A percentile compares a stretch with the other conserved stretches of the same genome.
These are phyloP conservation scores for Arvicanthis niloticus DNA, from an alignment of 2,113 vertebrate species.

Conservation along the genomic window DNA sequence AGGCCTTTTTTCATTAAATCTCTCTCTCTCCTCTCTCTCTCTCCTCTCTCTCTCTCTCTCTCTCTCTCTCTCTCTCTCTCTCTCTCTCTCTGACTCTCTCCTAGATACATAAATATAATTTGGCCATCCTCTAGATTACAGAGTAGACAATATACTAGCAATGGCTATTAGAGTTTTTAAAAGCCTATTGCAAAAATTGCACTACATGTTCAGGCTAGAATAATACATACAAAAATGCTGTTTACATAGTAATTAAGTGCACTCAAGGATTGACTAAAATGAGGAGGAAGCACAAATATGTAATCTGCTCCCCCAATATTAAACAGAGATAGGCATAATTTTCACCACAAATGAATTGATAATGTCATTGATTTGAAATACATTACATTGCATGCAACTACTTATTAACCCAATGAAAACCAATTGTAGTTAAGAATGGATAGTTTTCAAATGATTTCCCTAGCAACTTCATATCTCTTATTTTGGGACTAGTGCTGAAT, in stretches of 20 bases:
- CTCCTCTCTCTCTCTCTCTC: too few relatives aligned
- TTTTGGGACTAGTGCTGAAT: constrained; percentile 22
- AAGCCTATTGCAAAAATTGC: constrained; percentile 29
- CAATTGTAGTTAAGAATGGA: constrained; percentile 24
- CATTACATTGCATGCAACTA: constrained; percentile 67
- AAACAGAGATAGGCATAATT: constrained; percentile 64
- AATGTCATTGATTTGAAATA: constrained; percentile 69
- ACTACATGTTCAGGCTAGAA: background rate
- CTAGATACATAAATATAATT: background rate
- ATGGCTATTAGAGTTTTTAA: background rate
- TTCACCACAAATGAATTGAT: constrained; percentile 61
- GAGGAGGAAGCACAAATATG: constrained; percentile 10
- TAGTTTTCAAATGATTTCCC: constrained; percentile 63
- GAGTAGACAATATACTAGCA: background rate
- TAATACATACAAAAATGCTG: constrained; percentile 10
- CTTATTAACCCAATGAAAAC: constrained; percentile 67
- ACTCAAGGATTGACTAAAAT: constrained; percentile 47
- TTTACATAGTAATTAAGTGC: constrained; percentile 59
- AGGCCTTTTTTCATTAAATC: background rate
- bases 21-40: too few relatives aligned
- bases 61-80: too few relatives aligned
- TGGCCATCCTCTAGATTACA: background rate
- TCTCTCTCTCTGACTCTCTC: accelerated
- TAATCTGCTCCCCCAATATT: constrained; percentile 42
- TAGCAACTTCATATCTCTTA: constrained; percentile 68